Conservation (phyloP, 2,888 invertebrate species). For the Noctua fimbriata region DNA sequence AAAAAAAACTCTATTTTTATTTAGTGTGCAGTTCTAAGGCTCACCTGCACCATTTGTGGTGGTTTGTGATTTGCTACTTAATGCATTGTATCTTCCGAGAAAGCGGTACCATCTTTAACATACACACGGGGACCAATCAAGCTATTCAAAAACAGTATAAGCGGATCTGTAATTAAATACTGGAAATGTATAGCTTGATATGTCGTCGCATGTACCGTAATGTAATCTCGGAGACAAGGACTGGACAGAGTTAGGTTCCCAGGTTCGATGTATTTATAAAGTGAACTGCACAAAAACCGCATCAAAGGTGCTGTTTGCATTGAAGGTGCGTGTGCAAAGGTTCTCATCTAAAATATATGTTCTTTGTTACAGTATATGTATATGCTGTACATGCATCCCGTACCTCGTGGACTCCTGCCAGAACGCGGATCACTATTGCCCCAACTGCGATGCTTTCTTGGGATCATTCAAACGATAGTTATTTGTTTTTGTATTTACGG, state of each 20-base stretch:
- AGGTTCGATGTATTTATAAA: background rate
- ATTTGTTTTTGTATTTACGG: background rate
- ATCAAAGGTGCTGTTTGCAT: background rate
- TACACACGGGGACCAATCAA: too few species aligned
- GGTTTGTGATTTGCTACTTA: too few species aligned
- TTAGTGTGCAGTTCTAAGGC: too few species aligned
- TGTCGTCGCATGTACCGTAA: background rate
- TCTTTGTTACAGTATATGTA: conserved; percentile 28
- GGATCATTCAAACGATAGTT: conserved; percentile 80
- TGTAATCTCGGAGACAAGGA: background rate
- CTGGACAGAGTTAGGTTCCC: background rate
- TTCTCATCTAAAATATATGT: background rate
- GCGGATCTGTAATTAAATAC: too few species aligned
- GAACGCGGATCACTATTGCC: conserved; percentile 90
- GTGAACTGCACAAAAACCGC: background rate
- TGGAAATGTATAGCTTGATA: too few species aligned
- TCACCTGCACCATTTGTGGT: too few species aligned
- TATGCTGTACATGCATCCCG: conserved; percentile 86
- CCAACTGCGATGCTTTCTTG: conserved; percentile 88
- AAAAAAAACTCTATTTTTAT: too few species aligned
- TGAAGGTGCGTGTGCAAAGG: background rate
- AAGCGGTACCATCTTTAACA: background rate
- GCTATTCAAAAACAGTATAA: too few species aligned
- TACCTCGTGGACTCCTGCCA: conserved; percentile 90
- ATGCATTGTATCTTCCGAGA: too few species aligned